Evolutionary conservation across 2,888 invertebrate species (phyloP).

Genomic region (Ypsolopha sequella): DNA sequence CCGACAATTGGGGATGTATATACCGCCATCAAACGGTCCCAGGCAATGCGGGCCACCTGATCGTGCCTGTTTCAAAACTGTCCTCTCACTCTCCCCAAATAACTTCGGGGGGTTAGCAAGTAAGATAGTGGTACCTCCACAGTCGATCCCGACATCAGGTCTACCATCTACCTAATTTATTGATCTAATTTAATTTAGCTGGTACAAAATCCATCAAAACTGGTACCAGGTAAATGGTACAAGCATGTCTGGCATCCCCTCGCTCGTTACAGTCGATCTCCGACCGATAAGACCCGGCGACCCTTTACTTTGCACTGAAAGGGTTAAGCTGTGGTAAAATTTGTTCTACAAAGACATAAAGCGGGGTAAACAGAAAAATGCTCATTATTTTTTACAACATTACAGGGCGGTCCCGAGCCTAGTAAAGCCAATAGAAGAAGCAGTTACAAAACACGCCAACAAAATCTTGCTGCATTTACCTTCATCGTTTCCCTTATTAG

Average conservation of each 20-base stretch:
- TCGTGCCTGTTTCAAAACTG: too few species aligned
- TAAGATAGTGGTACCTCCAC: too few species aligned
- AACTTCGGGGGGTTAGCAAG: too few species aligned
- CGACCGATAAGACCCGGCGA: conserved; percentile 19
- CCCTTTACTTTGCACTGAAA: not conserved
- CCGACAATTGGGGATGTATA: too few species aligned
- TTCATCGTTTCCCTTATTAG: conserved; percentile 4
- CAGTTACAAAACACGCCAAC: conserved; percentile 3
- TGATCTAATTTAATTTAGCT: too few species aligned
- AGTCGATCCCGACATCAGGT: too few species aligned
- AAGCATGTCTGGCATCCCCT: conserved; percentile 14
- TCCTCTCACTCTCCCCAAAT: too few species aligned
- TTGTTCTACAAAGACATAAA: not conserved
- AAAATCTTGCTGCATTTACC: not conserved
- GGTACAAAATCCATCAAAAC: too few species aligned
- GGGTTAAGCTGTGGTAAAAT: not conserved
- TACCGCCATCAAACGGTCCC: too few species aligned
- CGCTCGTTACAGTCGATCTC: conserved; percentile 21
- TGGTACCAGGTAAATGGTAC: too few species aligned
- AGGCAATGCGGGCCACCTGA: too few species aligned
- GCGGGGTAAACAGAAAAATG: not conserved
- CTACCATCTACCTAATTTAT: too few species aligned
- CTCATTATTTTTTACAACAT: not conserved
- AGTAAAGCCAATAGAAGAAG: conserved; percentile 4
- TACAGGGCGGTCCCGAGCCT: not conserved